Evolutionary conservation across 1,140 invertebrate species (phyloP), one percentile per base, ranked within the genome.

Genomic region (Trichonephila clavata): DNA sequence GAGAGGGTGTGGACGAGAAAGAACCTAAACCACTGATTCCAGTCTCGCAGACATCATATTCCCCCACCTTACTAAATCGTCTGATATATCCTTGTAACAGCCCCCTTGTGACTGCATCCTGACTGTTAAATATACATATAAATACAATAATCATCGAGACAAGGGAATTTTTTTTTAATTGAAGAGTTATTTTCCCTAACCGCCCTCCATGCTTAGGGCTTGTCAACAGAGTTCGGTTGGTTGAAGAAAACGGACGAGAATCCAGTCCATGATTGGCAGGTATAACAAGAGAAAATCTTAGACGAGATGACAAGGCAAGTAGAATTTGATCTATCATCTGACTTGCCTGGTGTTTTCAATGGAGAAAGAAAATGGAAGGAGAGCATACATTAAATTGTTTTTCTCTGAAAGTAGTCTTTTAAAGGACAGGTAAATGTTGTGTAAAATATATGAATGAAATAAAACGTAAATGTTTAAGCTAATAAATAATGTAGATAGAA

Each of bases 101-200:
- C 27, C 71, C 27, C 71, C 27, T 5, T 39, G 27, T 18, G 71
- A 39, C 24, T 77, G 61, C 18, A 63, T 77, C 16, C 18, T 27
- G 71, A 77, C 27, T 77, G 32, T 27, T 77, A 77, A 77, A 77
- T 77, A 77, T 77, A 77, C 71, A 16, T 24, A 77, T 77, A 77
- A 77, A 77, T 77, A 77, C 32, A 77, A 77, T 77, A 77, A 77
- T 77, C 71, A 77, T 77, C 27, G 24, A 39, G 27, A 77, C 71
- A 77, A 27, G 18, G 14, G 27, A 77, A 5, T 10, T 50, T 50
- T 77, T 77, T 68, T 63, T 77, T 32, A 39, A 3, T 39, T 39
- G 18, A 20, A 39, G 10, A 77, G 71, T 68, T 68, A 68, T 68
- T n/a, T 24, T 24, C 24, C 4, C 32, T 24, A 18, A 14, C 71